Conservation (phyloP, 1,140 invertebrate genomes). For the Calycopis cecrops region DNA sequence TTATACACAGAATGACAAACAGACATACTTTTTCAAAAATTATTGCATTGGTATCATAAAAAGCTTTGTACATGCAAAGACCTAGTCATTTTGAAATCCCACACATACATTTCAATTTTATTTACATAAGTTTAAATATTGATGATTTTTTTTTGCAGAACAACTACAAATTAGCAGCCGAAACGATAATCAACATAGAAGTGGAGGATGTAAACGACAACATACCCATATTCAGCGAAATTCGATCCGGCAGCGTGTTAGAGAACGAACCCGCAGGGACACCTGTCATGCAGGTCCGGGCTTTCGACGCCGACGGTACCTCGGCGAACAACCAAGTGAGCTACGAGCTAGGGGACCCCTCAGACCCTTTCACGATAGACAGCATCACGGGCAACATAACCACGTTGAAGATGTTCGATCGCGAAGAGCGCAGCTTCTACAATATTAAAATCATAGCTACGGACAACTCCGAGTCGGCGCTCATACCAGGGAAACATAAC, state of each 20-base stretch:
- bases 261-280: constrained; percentile 89
- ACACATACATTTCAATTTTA: too few species aligned
- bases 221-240: constrained; percentile 87
- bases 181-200: constrained; percentile 85
- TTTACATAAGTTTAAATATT: too few species aligned
- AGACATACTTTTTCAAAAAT: too few species aligned
- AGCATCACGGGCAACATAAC: constrained; percentile 89
- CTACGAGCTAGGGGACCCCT: constrained; percentile 82
- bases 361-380: constrained; percentile 86
- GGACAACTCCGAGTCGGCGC: constrained; percentile 90
- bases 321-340: constrained; percentile 86
- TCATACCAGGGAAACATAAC: constrained; percentile 81
- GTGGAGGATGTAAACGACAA: constrained; percentile 92
- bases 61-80: too few species aligned
- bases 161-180: constrained; percentile 85
- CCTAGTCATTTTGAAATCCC: too few species aligned
- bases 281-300: constrained; percentile 89
- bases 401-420: constrained; percentile 85
- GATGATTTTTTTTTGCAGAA: constrained; percentile 74
- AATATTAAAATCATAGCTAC: constrained; percentile 89
- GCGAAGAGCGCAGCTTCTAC: constrained; percentile 86
- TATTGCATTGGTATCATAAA: too few species aligned
- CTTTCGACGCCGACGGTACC: constrained; percentile 91
- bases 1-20: too few species aligned
- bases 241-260: constrained; percentile 84